Evolutionary conservation across 2,888 invertebrate species (phyloP).

Genomic region (Glaucopsyche alexis): DNA sequence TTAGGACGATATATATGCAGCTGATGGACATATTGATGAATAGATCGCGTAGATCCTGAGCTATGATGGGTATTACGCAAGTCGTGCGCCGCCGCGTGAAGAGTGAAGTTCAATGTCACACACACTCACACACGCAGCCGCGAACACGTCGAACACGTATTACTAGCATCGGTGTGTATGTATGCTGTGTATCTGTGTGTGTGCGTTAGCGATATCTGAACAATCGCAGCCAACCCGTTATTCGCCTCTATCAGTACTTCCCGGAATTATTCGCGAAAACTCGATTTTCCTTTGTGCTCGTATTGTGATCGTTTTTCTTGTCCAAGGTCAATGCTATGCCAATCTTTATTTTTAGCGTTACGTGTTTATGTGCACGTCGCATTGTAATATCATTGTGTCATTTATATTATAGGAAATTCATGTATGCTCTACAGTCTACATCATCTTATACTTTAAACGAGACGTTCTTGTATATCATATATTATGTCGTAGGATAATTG

Average conservation of each 20-base stretch:
- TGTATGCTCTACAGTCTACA: neutral
- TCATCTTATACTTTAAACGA: no score
- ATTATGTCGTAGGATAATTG: no score
- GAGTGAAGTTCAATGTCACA: conserved; percentile 80
- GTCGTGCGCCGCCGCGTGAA: conserved; percentile 70
- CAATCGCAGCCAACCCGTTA: conserved; percentile 73
- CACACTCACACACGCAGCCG: conserved; percentile 54
- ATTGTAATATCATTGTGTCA: neutral
- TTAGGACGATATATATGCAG: neutral
- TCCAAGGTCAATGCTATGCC: conserved; percentile 71
- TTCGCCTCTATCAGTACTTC: conserved; percentile 71
- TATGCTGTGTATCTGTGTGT: conserved; percentile 45
- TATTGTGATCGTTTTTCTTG: conserved; percentile 57
- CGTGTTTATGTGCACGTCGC: conserved; percentile 34
- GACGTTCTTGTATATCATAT: no score
- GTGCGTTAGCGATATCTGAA: conserved; percentile 61
- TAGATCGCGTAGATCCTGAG: conserved; percentile 34
- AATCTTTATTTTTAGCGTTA: conserved; percentile 51
- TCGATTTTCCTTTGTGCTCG: conserved; percentile 58
- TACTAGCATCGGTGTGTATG: conserved; percentile 34
- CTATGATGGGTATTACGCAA: conserved; percentile 62
- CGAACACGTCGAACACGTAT: conserved; percentile 33
- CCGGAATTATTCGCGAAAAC: conserved; percentile 73
- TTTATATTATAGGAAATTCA: neutral
- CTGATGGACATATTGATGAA: neutral